Conservation (phyloP, 2,113 vertebrate species). For the Pseudorectes ferrugineus region DNA sequence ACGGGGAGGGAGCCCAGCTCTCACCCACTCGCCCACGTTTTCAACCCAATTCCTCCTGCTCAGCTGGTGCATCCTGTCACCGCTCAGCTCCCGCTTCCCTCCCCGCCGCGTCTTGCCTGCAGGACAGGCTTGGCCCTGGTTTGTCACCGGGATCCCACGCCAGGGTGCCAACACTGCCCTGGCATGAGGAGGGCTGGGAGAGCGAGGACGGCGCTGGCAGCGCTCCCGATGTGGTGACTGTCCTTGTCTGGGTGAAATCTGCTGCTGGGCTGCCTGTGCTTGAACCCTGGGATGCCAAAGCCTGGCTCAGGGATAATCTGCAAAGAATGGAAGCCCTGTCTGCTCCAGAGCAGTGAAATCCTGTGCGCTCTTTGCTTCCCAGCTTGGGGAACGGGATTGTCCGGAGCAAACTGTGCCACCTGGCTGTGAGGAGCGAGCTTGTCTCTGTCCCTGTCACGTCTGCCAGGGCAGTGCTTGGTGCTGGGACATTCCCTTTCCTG, state of each 20-base stretch:
- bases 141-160: neutral
- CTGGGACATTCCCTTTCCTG: neutral
- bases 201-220: fast-evolving
- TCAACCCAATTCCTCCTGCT: neutral
- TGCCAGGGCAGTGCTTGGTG: neutral
- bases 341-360: neutral
- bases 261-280: neutral
- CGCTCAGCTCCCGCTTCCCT: neutral
- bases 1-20: neutral
- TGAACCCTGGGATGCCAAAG: neutral
- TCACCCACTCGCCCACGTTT: neutral
- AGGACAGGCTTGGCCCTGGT: neutral
- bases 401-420: neutral
- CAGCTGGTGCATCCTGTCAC: neutral
- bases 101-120: neutral
- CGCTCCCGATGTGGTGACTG: fast-evolving
- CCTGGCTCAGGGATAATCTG: neutral
- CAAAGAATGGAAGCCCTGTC: neutral
- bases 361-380: neutral
- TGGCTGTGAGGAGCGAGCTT: fast-evolving
- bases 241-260: neutral
- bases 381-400: neutral
- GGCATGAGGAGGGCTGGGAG: fast-evolving
- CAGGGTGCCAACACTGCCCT: neutral
- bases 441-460: neutral